phyloP scores from a whole-genome alignment of 2,888 invertebrate genomes.

The Cheilosia vernalis region DNA sequence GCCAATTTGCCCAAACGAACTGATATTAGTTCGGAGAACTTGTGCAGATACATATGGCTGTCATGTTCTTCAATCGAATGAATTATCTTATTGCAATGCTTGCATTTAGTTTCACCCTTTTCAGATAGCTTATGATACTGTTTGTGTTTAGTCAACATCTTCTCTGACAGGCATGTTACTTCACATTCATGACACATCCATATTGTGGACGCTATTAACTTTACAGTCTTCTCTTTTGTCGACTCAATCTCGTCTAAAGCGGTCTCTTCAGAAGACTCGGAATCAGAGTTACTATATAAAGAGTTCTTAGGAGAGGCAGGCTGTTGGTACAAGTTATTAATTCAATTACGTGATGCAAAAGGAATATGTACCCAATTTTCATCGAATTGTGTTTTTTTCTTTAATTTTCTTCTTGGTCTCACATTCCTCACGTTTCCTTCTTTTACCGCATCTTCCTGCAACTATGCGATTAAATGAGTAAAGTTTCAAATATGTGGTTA shows the following conservation, averaged over 20 bases:
- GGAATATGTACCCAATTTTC: slow-evolving; percentile 20
- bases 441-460: no score
- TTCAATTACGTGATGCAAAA: neutral
- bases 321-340: neutral
- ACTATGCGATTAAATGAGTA: no score
- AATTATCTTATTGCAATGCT: neutral
- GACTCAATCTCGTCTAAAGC: neutral
- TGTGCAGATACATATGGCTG: slow-evolving; percentile 19
- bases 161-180: slow-evolving; percentile 11
- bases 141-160: slow-evolving; percentile 12
- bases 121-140: slow-evolving; percentile 2
- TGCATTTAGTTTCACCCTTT: slow-evolving; percentile 7
- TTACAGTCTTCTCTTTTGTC: neutral
- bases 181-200: slow-evolving; percentile 39
- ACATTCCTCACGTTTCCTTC: no score
- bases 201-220: neutral
- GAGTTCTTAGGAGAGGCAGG: slow-evolving; percentile 29
- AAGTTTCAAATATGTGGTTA: no score
- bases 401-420: neutral
- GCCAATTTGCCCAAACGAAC: neutral
- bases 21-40: neutral
- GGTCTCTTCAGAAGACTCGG: neutral
- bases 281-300: slow-evolving; percentile 15
- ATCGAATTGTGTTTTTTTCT: neutral
- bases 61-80: slow-evolving; percentile 15